A percentile compares a stretch with the other conserved stretches of the same genome.
These are phyloP conservation scores for Spodoptera picta DNA, from an alignment of 2,888 invertebrate genomes.

Conservation along the genomic window DNA sequence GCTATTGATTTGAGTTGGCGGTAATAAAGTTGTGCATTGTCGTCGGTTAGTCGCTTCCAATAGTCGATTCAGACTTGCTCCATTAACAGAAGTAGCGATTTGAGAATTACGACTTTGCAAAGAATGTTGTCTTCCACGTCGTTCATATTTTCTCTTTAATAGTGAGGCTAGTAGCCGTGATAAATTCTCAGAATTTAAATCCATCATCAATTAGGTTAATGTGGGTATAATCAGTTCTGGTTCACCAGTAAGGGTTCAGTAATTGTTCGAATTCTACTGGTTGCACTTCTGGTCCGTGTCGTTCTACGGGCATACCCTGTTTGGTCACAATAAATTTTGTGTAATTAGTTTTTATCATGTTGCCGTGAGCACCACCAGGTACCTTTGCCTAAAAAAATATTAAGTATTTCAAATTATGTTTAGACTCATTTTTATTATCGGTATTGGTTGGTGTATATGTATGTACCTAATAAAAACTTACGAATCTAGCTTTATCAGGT, in stretches of 20 bases:
- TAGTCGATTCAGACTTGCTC: conserved; percentile 12
- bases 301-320: conserved; percentile 23
- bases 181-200: conserved; percentile 27
- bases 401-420: too few species aligned
- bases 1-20: neutral
- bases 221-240: too few species aligned
- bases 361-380: neutral
- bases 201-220: neutral
- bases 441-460: too few species aligned
- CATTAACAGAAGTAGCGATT: neutral
- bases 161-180: conserved; percentile 18
- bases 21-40: conserved; percentile 8
- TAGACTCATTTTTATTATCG: too few species aligned
- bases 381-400: conserved; percentile 15
- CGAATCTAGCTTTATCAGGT: neutral
- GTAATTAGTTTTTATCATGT: conserved; percentile 35
- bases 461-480: too few species aligned
- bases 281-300: conserved; percentile 20
- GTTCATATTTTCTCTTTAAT: conserved; percentile 32
- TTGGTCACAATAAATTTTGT: conserved; percentile 39
- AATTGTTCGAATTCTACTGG: conserved; percentile 6
- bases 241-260: conserved; percentile 13
- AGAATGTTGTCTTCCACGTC: neutral
- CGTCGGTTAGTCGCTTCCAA: conserved; percentile 16
- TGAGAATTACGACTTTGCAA: conserved; percentile 4